phyloP scores from a whole-genome alignment of 1,140 invertebrate species.

The Sarcophaga bullata region DNA sequence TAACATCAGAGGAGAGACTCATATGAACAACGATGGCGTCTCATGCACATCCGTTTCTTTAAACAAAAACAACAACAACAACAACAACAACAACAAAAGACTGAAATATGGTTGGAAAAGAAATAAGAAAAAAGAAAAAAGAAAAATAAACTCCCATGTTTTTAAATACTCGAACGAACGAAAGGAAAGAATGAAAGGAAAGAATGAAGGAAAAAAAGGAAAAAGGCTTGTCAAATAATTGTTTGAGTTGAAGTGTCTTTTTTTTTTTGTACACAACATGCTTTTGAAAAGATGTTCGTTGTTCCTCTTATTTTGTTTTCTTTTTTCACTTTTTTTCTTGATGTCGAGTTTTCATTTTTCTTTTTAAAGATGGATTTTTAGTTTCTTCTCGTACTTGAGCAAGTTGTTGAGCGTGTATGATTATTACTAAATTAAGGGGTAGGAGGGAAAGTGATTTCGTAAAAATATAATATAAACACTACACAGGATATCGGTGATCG shows the following conservation, averaged over 20 bases:
- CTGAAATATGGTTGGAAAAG: not conserved
- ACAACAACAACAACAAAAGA: too few species aligned
- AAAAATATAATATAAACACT: too few species aligned
- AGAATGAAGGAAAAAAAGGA: too few species aligned
- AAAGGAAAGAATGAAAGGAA: too few species aligned
- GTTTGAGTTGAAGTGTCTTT: not conserved
- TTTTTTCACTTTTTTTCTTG: not conserved
- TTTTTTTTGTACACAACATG: not conserved
- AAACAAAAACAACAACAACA: too few species aligned
- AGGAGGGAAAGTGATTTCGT: not conserved
- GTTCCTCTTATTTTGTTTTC: not conserved
- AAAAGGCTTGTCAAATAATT: conserved; percentile 29
- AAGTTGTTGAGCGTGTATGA: not conserved
- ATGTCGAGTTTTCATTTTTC: conserved; percentile 11
- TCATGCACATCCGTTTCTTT: conserved; percentile 39
- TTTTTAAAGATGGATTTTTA: conserved; percentile 6
- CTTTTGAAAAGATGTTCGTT: not conserved
- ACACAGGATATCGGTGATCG: too few species aligned
- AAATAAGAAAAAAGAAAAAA: not conserved
- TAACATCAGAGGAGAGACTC: too few species aligned
- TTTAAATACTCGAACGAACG: too few species aligned
- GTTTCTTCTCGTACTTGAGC: not conserved
- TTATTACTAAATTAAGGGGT: not conserved
- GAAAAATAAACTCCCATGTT: not conserved
- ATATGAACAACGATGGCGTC: conserved; percentile 33